Percentiles rank a stretch among this genome's conserved stretches.
phyloP scores from a whole-genome alignment of 2,113 vertebrate species.

The Centropus unirufus region DNA sequence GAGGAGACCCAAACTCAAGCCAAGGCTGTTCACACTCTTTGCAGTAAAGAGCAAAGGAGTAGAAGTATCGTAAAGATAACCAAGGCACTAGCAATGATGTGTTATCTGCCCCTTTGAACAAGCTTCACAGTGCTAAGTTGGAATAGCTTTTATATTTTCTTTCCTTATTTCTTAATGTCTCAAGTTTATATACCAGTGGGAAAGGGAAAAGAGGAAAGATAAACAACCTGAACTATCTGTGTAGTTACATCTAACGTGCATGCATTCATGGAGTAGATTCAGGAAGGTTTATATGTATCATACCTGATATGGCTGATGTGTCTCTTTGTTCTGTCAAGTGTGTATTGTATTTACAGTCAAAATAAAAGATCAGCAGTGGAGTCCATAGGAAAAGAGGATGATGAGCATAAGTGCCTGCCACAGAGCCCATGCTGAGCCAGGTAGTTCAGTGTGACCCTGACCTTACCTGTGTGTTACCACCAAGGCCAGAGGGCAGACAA shows the following conservation, averaged over 20 bases:
- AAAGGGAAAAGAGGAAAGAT: not conserved
- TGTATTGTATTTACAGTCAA: not conserved
- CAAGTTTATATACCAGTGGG: rapidly evolving
- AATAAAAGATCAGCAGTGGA: not conserved
- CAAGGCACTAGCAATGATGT: rapidly evolving
- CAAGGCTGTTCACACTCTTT: not conserved
- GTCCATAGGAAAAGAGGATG: not conserved
- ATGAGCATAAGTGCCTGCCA: not conserved
- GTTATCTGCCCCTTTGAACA: not conserved
- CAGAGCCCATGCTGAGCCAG: not conserved
- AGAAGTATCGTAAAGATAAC: not conserved
- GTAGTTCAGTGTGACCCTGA: not conserved
- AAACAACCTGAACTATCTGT: not conserved
- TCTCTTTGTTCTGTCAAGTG: not conserved
- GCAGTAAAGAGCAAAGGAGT: not conserved
- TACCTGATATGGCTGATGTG: not conserved
- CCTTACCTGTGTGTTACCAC: not conserved
- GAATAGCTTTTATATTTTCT: not conserved
- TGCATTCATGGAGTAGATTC: not conserved
- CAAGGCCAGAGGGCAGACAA: not conserved
- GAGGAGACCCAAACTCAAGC: not conserved
- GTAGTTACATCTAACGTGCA: not conserved
- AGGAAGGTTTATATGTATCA: not conserved
- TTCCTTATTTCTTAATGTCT: not conserved
- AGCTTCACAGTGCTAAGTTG: not conserved